Base-by-base conservation (phyloP, 2,113 vertebrate species). In the Romanogobio albipinnatus region DNA sequence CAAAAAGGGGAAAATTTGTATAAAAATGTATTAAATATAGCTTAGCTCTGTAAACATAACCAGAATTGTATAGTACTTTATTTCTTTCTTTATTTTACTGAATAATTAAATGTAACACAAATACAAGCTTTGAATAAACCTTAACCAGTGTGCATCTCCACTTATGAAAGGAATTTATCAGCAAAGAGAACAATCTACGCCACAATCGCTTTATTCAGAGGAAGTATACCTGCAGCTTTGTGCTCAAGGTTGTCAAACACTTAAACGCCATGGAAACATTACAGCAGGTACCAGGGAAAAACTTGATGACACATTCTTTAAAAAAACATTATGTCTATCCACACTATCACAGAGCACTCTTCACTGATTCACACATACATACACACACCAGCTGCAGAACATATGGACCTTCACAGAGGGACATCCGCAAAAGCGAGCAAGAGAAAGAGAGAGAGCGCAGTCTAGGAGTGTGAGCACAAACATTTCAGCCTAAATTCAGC, bases 371-470 rank as follows among this genome's bases (percentile, higher is more conserved):
- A 62, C 81, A 76, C 81, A 64, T 47, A 85, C 45, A 39, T 78
- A 83, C 68, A 74, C 58, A 86, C 82, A 85, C 89, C 85, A 88
- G 78, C 87, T 88, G 85, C 82, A 79, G 56, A 84, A 83, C 87
- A 89, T 87, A 87, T 87, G 89, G 84, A 82, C 84, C 47, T 87
- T 87, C 86, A 76, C 87, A 87, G 78, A 90, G 64, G 77, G 62
- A 84, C 70, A 83, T 83, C 82, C 68, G 29, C 74, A 33, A n/a
- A 1, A 56, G 29, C 0, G 61, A 56, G 79, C 51, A 4, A 49
- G 43, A 76, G 15, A 66, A 47, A 61, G 39, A 81, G 36, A 80
- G 61, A 47, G 43, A 62, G 77, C 24, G 56, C 22, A 47, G 13
- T 56, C 59, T 59, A 66, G 62, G 24, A 36, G 77, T 90, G 86